Percentiles rank a stretch among this genome's conserved stretches.
Evolutionary conservation across 2,113 vertebrate species (phyloP).

Genomic region (Chaenocephalus aceratus): DNA sequence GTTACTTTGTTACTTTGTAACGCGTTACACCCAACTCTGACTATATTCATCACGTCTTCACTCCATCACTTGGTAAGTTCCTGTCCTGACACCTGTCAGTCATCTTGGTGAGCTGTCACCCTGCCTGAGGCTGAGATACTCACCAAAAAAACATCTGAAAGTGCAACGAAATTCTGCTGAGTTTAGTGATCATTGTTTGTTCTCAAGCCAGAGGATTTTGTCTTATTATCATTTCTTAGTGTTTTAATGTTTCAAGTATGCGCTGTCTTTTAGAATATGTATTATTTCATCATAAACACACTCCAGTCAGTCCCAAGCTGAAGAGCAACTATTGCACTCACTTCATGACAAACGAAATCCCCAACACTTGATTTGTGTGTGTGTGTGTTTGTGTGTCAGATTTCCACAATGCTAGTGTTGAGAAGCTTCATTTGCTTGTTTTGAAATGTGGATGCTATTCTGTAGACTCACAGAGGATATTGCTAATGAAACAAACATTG

Average conservation of each 20-base stretch:
- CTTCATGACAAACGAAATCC: too few relatives aligned
- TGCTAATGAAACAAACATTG: too few relatives aligned
- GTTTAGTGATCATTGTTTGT: not conserved
- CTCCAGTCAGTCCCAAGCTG: not conserved
- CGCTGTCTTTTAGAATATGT: not conserved
- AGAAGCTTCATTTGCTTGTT: too few relatives aligned
- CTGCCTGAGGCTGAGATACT: not conserved
- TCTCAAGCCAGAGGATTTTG: not conserved
- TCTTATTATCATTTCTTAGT: not conserved
- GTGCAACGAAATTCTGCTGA: not conserved
- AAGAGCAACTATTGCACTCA: not conserved
- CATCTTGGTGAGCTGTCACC: constrained; percentile 10
- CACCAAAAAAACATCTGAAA: not conserved
- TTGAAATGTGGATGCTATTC: too few relatives aligned
- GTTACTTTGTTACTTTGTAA: too few relatives aligned
- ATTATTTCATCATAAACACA: not conserved
- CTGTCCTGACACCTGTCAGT: not conserved
- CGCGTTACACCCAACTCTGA: too few relatives aligned
- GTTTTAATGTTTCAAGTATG: not conserved
- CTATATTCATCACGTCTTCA: not conserved
- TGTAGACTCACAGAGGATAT: too few relatives aligned
- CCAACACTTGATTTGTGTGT: not conserved
- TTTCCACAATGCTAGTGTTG: not conserved
- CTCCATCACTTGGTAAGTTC: not conserved
- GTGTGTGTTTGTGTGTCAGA: too few relatives aligned